These are phyloP conservation scores for Periparus ater DNA, from an alignment of 2,797 vertebrate species.

Conservation along the genomic window DNA sequence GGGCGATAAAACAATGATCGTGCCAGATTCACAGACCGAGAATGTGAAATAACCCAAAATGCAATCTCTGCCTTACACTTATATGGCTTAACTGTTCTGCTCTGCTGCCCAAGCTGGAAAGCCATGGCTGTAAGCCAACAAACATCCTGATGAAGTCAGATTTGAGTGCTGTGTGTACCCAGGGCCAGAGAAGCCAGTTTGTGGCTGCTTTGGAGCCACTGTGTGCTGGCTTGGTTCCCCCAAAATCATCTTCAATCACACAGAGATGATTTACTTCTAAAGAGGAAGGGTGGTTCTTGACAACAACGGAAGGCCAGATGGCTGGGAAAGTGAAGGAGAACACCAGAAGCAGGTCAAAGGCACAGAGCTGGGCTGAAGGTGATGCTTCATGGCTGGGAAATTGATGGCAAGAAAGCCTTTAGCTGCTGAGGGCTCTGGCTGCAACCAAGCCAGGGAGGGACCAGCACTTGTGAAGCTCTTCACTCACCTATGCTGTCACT, in stretches of 20 bases:
- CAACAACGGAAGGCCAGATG: background rate
- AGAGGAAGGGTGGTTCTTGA: background rate
- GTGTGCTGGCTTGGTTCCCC: background rate
- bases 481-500: background rate
- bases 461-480: background rate
- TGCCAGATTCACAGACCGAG: background rate
- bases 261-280: background rate
- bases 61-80: background rate
- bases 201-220: background rate
- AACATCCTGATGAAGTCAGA: background rate
- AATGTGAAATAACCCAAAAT: constrained; percentile 9
- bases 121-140: background rate
- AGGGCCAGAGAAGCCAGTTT: background rate
- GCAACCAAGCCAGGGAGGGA: background rate
- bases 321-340: background rate
- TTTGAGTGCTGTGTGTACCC: rapidly evolving
- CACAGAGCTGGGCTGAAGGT: background rate
- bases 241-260: background rate
- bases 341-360: background rate
- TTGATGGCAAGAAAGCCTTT: background rate
- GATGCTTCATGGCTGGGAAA: background rate
- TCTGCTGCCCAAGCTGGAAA: background rate
- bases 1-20: background rate
- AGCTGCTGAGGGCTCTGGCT: background rate
- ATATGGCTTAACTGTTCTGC: background rate